These are phyloP conservation scores for Cyrtonyx montezumae DNA, from an alignment of 2,113 vertebrate species.

Conservation along the genomic window DNA sequence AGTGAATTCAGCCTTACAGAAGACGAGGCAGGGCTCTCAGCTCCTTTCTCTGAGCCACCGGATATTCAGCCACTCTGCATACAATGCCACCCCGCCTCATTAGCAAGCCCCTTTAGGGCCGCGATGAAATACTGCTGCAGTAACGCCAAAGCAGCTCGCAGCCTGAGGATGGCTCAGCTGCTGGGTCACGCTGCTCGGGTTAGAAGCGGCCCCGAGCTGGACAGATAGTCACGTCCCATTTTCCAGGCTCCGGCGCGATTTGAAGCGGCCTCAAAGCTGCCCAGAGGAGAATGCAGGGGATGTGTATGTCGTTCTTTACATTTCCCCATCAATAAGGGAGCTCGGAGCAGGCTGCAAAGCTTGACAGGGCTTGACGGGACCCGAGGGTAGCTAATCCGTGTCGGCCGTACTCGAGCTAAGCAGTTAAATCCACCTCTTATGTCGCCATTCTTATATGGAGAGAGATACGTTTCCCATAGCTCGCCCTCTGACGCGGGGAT, in stretches of 20 bases:
- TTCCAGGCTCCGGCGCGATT: neutral
- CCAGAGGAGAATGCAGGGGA: neutral
- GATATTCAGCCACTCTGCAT: slow-evolving; percentile 78
- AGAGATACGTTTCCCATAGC: neutral
- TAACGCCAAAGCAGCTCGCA: neutral
- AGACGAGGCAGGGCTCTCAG: slow-evolving; percentile 76
- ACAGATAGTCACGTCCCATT: accelerated
- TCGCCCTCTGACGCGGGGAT: neutral
- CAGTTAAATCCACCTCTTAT: neutral
- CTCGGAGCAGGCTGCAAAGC: neutral
- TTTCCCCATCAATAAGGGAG: neutral
- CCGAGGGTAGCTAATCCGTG: neutral
- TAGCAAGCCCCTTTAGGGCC: slow-evolving; percentile 14
- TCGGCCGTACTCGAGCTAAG: neutral
- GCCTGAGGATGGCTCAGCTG: neutral
- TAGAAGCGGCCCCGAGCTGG: neutral
- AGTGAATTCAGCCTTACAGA: slow-evolving; percentile 78
- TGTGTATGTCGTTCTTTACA: neutral
- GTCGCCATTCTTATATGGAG: neutral
- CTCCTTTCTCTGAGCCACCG: slow-evolving; percentile 66
- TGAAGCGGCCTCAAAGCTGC: neutral
- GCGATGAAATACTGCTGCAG: neutral
- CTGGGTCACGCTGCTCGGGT: neutral
- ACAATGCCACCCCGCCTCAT: slow-evolving; percentile 58
- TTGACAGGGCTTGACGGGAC: slow-evolving; percentile 8